Conservation (phyloP, 2,113 vertebrate genomes). For the Geothlypis trichas region DNA sequence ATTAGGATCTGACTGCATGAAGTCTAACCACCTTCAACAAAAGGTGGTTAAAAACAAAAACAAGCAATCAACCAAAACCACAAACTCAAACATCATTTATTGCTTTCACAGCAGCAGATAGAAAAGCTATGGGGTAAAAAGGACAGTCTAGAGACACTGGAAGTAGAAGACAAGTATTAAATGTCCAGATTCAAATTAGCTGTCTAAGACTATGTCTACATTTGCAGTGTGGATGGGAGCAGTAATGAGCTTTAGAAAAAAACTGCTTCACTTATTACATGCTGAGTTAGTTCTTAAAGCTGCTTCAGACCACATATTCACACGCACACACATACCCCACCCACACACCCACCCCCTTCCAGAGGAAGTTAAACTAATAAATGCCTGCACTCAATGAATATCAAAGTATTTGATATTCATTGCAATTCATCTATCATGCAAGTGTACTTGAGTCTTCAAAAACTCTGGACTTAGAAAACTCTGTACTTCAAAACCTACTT, state of each 20-base stretch:
- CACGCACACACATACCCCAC: no score
- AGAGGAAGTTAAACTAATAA: not conserved
- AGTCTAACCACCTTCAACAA: not conserved
- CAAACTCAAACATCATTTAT: not conserved
- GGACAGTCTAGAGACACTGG: not conserved
- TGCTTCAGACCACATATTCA: not conserved
- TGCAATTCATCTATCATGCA: not conserved
- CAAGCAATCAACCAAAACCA: not conserved
- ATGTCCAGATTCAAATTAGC: not conserved
- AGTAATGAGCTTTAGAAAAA: not conserved
- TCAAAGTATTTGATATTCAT: not conserved
- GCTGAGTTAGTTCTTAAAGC: not conserved
- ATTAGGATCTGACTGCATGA: not conserved
- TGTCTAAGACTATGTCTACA: not conserved
- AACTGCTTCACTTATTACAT: not conserved
- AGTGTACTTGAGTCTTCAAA: not conserved
- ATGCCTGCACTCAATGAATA: not conserved
- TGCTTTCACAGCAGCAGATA: not conserved
- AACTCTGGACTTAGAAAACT: not conserved
- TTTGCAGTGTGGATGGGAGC: not conserved
- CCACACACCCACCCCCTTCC: not conserved
- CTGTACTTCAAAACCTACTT: not conserved
- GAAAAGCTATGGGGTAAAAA: not conserved
- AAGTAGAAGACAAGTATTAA: not conserved
- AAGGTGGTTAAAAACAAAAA: no score